Base-by-base conservation (phyloP, 2,888 invertebrate genomes). In the Amphipyra berbera region DNA sequence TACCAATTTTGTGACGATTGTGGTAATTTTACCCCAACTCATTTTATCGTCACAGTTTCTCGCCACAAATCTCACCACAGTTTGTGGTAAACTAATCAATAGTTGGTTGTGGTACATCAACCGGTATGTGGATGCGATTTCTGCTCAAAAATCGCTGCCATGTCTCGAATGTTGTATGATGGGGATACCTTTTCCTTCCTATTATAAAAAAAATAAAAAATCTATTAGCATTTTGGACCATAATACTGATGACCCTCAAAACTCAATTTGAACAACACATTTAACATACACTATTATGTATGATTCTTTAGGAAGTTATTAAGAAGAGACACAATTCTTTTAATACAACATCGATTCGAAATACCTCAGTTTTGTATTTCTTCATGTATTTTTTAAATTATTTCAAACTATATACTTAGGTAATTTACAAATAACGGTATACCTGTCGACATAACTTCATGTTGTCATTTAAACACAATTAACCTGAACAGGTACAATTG, bases 131-230 rank as follows among this genome's bases (percentile, higher is more conserved):
- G 82, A 63, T 93, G 92, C 65, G 96, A 96, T 87, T 97, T 96
- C 85, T 96, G 96, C 90, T 97, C 97, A 86, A 97, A 97, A 87
- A 97, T 96, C 70, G 97, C 97, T 67, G 97, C 96, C 96, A 97
- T 97, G 87, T 97, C 97, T 80, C 96, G 96, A 79, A 97, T 97
- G 86, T 97, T 97, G 90, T 96, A 96, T 45, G 97, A 96, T 9
- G 97, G 97, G 37, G 97, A 96, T 64, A 96, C 93, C 86, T 96
- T 96, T 75, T 97, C 97, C 88, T 96, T 96, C 87, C 97, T 97
- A 92, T 9, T 92, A 92, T 68, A 48, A 65, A 74, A 73, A 7
- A 6, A 56, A 7, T 53, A 4, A 54, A 3, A 13, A 42, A 15
- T 21, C 21, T 10, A 42, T 54, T 42, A 49, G 14, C 21, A 13